Evolutionary conservation across 1,140 invertebrate genomes (phyloP), one percentile per base, ranked within the genome.

Genomic region (Panagrolaimus sp.): DNA sequence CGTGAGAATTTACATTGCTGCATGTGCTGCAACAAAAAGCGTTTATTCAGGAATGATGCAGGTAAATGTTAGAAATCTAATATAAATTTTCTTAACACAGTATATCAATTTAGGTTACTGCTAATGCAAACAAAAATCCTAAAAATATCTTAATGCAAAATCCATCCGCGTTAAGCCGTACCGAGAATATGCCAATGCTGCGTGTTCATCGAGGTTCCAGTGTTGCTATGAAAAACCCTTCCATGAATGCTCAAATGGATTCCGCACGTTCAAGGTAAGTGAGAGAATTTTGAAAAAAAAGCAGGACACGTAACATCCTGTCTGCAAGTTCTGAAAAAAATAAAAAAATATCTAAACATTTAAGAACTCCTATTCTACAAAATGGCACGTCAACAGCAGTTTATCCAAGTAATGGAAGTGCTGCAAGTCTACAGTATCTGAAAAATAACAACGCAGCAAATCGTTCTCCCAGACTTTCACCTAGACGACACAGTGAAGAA

Each of bases 1-100:
- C 85, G 93, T 92, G 88, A 88, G 91, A 72, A 96, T 97, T 76
- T 96, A 96, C 85, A 88, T 90, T 68, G 92, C 92, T 0, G 93
- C 93, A 17, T 89, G 92, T 2, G 89, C 90, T 70, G 94, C 93
- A 0, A 93, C 92, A 0, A 89, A 89, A 73, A 91, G 92, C 38
- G 91, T 94, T 26, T 79, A 84, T 67, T 80, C 85, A 88, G 94
- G 88, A 67, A 95, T 95, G 83, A 88, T 92, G 70, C 94, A 92
- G 45, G 94, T 93, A 15, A 93, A 92, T 38, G 65, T 48, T 67
- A n/a, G 8, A 67, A 44, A 26, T 28, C 21, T n/a, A 12, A 21
- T 21, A 24, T 28, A 65, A 21, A 43, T 14, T 69, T 69, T 44
- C 67, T 5, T 17, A 32, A 15, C 15, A 63, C n/a, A 15, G 4